Evolutionary conservation across 2,113 vertebrate genomes (phyloP), one percentile per base, ranked within the genome.

Genomic region (Varanus komodoensis): DNA sequence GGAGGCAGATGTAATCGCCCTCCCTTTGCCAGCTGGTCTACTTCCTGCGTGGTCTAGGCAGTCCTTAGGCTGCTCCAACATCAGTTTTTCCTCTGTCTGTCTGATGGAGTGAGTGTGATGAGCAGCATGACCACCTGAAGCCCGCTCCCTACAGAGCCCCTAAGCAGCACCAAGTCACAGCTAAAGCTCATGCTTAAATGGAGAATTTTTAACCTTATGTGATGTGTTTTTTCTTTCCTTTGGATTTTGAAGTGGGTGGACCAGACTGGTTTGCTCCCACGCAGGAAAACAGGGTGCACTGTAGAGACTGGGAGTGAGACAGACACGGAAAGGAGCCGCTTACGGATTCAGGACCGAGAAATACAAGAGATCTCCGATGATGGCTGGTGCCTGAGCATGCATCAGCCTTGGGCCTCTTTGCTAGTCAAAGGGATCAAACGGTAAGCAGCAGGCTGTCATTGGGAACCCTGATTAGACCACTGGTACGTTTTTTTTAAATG

Each of bases 371-470:
- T 99, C 92, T 97, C 98, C 0, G 99, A 99, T 48, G 97, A 97
- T 0, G 99, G 99, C 82, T 98, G 98, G 98, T 99, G 99, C 94
- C 98, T 99, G 93, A 99, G 99, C 96, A 96, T 99, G 97, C 99
- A 99, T 96, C 99, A 99, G 82, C 99, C 99, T 0, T 99, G 99
- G 99, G 99, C 99, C 79, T 98, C 99, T 3, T 95, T 99, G 86
- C 98, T 99, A 4, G 91, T 98, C 61, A 97, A 95, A 93, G 99
- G 99, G 89, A 97, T 99, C 94, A 99, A 99, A 98, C 98, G 98
- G 99, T 98, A 96, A 96, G 87, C 52, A 67, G 27, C 0, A 5
- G n/a, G 3, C 15, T 21, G 34, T 50, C 54, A 15, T 8, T 34
- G 1, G 44, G 67, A 4, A 8, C 57, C 0, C 68, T 67, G 38